A percentile compares a stretch with the other conserved stretches of the same genome.
Conservation (phyloP, 2,888 invertebrate genomes). For the Deladenus siricidicola region DNA sequence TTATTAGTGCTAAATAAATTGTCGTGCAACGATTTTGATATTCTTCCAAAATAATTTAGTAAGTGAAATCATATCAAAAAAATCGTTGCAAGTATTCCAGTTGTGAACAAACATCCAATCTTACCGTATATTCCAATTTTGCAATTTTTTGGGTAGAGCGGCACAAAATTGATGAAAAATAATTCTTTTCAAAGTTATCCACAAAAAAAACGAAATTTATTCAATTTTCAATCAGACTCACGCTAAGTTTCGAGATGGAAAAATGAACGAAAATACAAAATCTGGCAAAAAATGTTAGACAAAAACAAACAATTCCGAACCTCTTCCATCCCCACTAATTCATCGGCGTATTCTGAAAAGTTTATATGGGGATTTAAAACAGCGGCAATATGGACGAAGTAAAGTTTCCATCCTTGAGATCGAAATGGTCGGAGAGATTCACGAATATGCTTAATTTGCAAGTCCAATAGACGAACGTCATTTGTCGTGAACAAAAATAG, state of each 20-base stretch:
- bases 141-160: no score
- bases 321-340: not conserved
- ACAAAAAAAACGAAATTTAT: not conserved
- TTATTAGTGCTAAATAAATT: no score
- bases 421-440: not conserved
- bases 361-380: not conserved
- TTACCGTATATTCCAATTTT: no score
- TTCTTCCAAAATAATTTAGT: no score
- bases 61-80: no score
- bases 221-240: not conserved
- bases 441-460: not conserved
- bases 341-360: not conserved
- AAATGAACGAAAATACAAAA: not conserved
- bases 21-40: no score
- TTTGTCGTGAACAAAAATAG: not conserved
- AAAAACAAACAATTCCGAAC: no score
- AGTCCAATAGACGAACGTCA: not conserved
- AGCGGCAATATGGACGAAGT: conserved; percentile 5
- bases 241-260: not conserved
- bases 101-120: no score
- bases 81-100: no score
- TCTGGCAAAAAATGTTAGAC: not conserved
- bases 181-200: no score
- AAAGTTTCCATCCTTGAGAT: not conserved
- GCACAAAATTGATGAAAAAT: no score